phyloP scores from a whole-genome alignment of 1,140 invertebrate genomes.

The Brachionus koreanus region DNA sequence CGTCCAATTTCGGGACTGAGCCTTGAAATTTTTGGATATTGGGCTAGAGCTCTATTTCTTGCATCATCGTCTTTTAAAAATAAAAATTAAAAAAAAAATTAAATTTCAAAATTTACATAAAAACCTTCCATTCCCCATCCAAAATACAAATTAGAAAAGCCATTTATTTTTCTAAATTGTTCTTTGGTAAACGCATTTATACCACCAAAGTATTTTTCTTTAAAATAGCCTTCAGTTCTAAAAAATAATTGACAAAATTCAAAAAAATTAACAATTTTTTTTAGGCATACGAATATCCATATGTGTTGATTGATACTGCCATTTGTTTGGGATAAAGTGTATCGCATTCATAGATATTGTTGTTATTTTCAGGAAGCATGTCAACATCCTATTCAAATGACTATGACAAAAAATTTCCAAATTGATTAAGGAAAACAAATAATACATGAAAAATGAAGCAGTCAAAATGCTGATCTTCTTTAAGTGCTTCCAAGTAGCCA shows the following conservation, averaged over 20 bases:
- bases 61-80: constrained; percentile 24
- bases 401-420: no score
- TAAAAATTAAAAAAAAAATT: neutral
- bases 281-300: constrained; percentile 29
- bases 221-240: constrained; percentile 35
- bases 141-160: constrained; percentile 44
- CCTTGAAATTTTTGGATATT: neutral
- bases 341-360: constrained; percentile 29
- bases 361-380: constrained; percentile 28
- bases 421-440: no score
- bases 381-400: constrained; percentile 44
- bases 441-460: constrained; percentile 42
- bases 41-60: neutral
- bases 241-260: neutral
- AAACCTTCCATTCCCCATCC: constrained; percentile 46
- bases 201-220: constrained; percentile 45
- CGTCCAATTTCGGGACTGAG: neutral
- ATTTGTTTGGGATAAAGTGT: neutral
- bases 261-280: neutral
- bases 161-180: constrained; percentile 45
- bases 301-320: neutral
- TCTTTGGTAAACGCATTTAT: constrained; percentile 34
- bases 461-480: constrained; percentile 61
- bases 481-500: constrained; percentile 78
- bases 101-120: neutral